These are phyloP conservation scores for Hybos culiciformis DNA, from an alignment of 2,888 invertebrate species.

Conservation along the genomic window DNA sequence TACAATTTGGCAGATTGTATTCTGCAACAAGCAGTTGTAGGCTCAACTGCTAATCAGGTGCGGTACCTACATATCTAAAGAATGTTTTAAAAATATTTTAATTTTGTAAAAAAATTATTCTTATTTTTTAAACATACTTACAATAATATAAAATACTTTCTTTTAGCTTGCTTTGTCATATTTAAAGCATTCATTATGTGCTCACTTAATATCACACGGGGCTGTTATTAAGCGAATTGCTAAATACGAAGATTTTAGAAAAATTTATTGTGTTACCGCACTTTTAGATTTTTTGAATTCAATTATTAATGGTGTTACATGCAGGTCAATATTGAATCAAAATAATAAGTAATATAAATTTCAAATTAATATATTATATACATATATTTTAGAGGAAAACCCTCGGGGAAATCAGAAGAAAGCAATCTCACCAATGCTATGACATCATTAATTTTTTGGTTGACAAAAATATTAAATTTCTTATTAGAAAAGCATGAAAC, in stretches of 20 bases:
- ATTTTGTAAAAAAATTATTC: background rate
- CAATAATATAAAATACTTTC: background rate
- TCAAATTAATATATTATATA: constrained; percentile 34
- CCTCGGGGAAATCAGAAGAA: constrained; percentile 76
- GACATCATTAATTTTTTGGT: constrained; percentile 69
- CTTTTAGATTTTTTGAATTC: constrained; percentile 74
- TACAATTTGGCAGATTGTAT: constrained; percentile 87
- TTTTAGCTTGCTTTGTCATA: constrained; percentile 73
- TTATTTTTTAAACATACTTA: background rate
- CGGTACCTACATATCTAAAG: background rate
- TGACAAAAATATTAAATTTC: constrained; percentile 53
- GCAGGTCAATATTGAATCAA: constrained; percentile 25
- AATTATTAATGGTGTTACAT: constrained; percentile 44
- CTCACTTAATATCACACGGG: constrained; percentile 81
- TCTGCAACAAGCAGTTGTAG: constrained; percentile 84
- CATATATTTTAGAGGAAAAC: constrained; percentile 34
- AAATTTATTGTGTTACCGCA: constrained; percentile 77
- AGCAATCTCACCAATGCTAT: constrained; percentile 69
- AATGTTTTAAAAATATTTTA: no score
- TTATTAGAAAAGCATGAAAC: constrained; percentile 26
- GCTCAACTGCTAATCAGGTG: constrained; percentile 70
- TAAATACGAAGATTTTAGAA: constrained; percentile 74
- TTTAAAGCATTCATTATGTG: constrained; percentile 78
- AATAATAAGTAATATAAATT: background rate
- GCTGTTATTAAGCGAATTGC: constrained; percentile 78